Percentiles rank a stretch among this genome's conserved stretches.
Evolutionary conservation across 2,113 vertebrate genomes (phyloP).

Genomic region (Podarcis muralis): DNA sequence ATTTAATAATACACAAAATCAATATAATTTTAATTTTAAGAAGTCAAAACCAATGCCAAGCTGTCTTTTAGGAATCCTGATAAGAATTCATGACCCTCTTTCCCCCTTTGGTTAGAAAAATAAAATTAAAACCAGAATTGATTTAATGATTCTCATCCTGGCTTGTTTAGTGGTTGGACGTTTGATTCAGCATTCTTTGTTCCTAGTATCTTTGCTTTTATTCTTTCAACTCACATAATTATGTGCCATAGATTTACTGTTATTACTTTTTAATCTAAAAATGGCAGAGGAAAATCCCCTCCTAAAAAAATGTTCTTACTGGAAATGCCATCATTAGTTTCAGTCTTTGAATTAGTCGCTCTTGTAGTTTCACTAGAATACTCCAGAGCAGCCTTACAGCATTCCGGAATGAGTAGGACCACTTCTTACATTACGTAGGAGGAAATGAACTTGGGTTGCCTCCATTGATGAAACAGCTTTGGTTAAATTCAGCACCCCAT

Average conservation of each 20-base stretch:
- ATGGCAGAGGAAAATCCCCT: not conserved
- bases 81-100: slow-evolving; percentile 66
- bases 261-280: slow-evolving; percentile 29
- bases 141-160: slow-evolving; percentile 60
- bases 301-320: not conserved
- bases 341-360: not conserved
- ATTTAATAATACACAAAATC: slow-evolving; percentile 77
- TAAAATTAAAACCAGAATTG: slow-evolving; percentile 66
- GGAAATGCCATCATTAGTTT: not conserved
- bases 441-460: too few relatives aligned
- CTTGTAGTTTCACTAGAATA: not conserved
- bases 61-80: slow-evolving; percentile 71
- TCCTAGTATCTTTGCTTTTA: slow-evolving; percentile 31
- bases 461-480: not conserved
- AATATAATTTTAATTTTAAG: slow-evolving; percentile 80
- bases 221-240: slow-evolving; percentile 33
- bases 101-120: slow-evolving; percentile 64
- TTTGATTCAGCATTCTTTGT: slow-evolving; percentile 44
- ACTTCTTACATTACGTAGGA: too few relatives aligned
- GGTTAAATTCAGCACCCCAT: not conserved
- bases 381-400: not conserved
- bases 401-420: not conserved
- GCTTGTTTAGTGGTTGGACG: slow-evolving; percentile 51
- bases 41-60: slow-evolving; percentile 74
- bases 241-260: slow-evolving; percentile 10